Evolutionary conservation across 1,140 invertebrate genomes (phyloP).

Genomic region (Drosophila leontia): DNA sequence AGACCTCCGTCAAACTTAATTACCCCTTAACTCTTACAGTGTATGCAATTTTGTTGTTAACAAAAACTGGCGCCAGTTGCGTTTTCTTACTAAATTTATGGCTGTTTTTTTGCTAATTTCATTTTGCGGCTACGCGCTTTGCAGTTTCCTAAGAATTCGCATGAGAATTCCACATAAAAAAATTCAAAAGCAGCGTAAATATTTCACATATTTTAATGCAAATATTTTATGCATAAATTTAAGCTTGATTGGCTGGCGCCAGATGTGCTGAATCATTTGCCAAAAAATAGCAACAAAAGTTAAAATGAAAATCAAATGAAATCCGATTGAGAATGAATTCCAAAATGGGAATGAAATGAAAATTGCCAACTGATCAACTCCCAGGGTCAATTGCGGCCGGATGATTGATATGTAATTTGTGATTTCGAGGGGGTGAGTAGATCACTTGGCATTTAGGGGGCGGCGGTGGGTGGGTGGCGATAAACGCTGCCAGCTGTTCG

Average conservation of each 20-base stretch:
- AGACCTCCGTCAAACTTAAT: neutral
- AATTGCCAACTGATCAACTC: constrained; percentile 44
- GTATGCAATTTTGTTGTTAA: constrained; percentile 15
- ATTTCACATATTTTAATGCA: constrained; percentile 41
- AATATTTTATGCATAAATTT: constrained; percentile 42
- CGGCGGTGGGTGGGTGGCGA: constrained; percentile 20
- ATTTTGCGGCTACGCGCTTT: constrained; percentile 45
- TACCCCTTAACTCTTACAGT: constrained; percentile 1
- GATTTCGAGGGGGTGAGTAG: constrained; percentile 6
- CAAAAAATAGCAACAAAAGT: constrained; percentile 1
- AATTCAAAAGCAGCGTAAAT: constrained; percentile 30
- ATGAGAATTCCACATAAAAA: constrained; percentile 61
- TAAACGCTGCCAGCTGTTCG: constrained; percentile 72
- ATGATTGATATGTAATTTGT: constrained; percentile 68
- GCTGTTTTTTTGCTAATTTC: constrained; percentile 48
- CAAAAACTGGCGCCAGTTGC: constrained; percentile 36
- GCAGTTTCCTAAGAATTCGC: constrained; percentile 76
- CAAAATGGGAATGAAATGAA: constrained; percentile 30
- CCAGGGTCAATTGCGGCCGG: constrained; percentile 38
- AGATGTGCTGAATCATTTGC: constrained; percentile 38
- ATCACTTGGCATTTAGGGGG: neutral
- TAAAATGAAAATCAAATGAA: constrained; percentile 28
- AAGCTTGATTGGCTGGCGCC: constrained; percentile 35
- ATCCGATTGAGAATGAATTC: constrained; percentile 21
- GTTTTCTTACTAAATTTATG: constrained; percentile 42